These are phyloP conservation scores for Philypnodon macrostomus DNA, from an alignment of 2,797 vertebrate species.

Conservation along the genomic window DNA sequence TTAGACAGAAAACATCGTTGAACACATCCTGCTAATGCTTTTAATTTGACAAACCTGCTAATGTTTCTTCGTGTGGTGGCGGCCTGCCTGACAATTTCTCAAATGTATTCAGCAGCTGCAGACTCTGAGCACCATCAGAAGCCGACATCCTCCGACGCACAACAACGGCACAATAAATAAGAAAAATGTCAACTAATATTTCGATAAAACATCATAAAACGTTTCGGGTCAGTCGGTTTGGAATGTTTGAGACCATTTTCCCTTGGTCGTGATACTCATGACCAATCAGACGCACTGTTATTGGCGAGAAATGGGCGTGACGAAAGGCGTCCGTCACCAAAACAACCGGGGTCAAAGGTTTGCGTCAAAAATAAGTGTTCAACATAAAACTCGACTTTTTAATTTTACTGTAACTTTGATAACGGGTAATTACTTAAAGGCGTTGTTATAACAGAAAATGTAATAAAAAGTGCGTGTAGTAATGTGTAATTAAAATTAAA, in stretches of 20 bases:
- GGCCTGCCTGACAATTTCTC: conserved; percentile 84
- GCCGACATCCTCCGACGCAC: conserved; percentile 68
- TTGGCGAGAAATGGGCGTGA: conserved; percentile 38
- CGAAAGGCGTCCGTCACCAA: conserved; percentile 6
- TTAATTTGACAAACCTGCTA: conserved; percentile 83
- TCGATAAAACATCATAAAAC: conserved; percentile 47
- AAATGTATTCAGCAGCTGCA: conserved; percentile 85
- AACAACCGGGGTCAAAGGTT: conserved; percentile 26
- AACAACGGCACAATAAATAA: conserved; percentile 40
- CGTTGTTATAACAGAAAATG: too few relatives aligned
- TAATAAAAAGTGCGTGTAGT: too few relatives aligned
- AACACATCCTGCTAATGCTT: conserved; percentile 43
- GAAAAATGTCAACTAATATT: conserved; percentile 42
- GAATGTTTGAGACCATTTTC: conserved; percentile 56
- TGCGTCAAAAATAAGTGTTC: background rate
- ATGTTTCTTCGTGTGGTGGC: conserved; percentile 66
- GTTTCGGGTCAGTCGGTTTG: conserved; percentile 41
- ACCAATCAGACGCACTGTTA: conserved; percentile 71
- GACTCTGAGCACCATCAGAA: conserved; percentile 56
- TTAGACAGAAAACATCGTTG: conserved; percentile 14
- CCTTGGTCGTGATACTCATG: conserved; percentile 1
- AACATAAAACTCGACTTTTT: too few relatives aligned
- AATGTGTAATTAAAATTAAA: too few relatives aligned
- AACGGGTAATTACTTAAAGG: too few relatives aligned
- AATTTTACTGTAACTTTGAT: too few relatives aligned